These are phyloP conservation scores for Drosophila limbata DNA, from an alignment of 2,888 invertebrate genomes.

Conservation along the genomic window DNA sequence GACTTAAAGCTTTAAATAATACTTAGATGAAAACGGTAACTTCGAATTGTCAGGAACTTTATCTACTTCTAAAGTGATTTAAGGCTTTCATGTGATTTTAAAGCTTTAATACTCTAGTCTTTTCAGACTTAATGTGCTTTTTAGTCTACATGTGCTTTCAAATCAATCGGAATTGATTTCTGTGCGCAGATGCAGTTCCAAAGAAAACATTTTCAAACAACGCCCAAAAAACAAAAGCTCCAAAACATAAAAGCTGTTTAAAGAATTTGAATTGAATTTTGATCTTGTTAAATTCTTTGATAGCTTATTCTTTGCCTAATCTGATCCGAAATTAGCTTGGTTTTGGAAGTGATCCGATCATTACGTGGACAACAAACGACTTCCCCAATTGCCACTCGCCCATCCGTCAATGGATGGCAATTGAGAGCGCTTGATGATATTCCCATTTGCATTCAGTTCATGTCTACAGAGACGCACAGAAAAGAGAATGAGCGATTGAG, in stretches of 20 bases:
- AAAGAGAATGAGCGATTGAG: conserved; percentile 22
- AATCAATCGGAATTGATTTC: not conserved
- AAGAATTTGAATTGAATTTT: not conserved
- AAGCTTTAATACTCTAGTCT: too few relatives aligned
- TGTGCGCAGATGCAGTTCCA: not conserved
- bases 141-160: not conserved
- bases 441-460: conserved; percentile 51
- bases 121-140: not conserved
- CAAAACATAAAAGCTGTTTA: not conserved
- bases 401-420: conserved; percentile 21
- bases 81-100: too few relatives aligned
- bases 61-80: too few relatives aligned
- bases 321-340: conserved; percentile 15
- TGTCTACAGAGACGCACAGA: conserved; percentile 22
- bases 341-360: conserved; percentile 1
- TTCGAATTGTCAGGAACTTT: too few relatives aligned
- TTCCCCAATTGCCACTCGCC: conserved; percentile 27
- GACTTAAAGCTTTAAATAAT: too few relatives aligned
- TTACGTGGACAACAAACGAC: conserved; percentile 17
- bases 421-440: conserved; percentile 38
- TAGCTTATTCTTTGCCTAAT: conserved; percentile 16
- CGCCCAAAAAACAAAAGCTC: not conserved
- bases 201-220: not conserved
- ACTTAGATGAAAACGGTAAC: too few relatives aligned
- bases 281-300: not conserved